Conservation (phyloP, 2,888 invertebrate species). For the Timandra comae region DNA sequence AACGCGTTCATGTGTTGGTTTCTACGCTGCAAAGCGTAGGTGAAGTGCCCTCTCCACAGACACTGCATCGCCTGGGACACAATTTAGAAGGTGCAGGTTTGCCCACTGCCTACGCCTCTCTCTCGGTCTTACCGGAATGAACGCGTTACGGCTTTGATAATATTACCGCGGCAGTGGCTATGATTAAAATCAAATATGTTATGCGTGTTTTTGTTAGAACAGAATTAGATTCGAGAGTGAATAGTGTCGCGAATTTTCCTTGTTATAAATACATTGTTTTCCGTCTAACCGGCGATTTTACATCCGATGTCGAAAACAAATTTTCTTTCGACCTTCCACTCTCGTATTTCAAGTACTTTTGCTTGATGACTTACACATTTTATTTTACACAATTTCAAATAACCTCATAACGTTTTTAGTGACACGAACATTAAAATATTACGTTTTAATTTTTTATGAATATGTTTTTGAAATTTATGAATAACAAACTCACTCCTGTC, state of each 20-base stretch:
- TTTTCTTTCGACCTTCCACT: constrained; percentile 60
- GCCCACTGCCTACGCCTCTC: too few relatives aligned
- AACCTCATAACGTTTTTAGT: constrained; percentile 9
- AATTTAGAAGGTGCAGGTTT: too few relatives aligned
- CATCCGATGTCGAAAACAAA: constrained; percentile 39
- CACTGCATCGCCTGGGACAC: too few relatives aligned
- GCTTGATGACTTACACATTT: constrained; percentile 34
- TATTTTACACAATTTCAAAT: constrained; percentile 22
- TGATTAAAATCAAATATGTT: constrained; percentile 17
- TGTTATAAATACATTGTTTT: constrained; percentile 57
- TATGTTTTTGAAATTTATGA: not conserved
- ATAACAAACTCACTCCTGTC: too few relatives aligned
- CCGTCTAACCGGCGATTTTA: constrained; percentile 42
- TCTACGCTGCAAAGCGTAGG: too few relatives aligned
- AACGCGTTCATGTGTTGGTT: too few relatives aligned
- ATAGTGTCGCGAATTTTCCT: constrained; percentile 45
- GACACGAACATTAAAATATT: constrained; percentile 3
- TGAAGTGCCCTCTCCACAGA: too few relatives aligned
- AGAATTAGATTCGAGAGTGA: constrained; percentile 43
- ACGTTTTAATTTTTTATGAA: constrained; percentile 1
- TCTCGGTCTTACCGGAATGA: too few relatives aligned
- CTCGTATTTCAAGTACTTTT: constrained; percentile 46
- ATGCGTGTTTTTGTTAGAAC: constrained; percentile 23
- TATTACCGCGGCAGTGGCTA: not conserved
- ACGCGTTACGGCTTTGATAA: too few relatives aligned